Percentiles rank a stretch among this genome's conserved stretches.
Conservation (phyloP, 2,113 vertebrate species). For the Promerops cafer region DNA sequence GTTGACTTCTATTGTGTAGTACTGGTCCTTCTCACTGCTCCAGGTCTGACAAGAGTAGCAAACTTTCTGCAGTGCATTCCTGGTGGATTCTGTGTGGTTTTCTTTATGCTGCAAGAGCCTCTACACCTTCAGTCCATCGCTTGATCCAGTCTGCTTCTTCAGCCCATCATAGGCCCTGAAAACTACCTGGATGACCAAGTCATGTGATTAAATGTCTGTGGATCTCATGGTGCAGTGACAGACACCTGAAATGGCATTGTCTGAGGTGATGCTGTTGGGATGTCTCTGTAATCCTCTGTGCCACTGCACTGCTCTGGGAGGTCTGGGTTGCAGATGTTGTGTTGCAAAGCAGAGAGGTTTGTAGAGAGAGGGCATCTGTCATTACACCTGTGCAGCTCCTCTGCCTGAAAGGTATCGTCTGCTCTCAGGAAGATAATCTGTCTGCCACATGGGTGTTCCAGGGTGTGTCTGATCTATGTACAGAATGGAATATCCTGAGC, state of each 20-base stretch:
- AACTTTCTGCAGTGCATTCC: background rate
- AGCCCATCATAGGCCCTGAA: background rate
- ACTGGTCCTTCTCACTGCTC: background rate
- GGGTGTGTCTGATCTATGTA: background rate
- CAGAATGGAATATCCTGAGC: background rate
- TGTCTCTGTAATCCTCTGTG: background rate
- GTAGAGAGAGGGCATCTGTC: background rate
- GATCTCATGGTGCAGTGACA: background rate
- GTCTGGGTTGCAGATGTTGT: background rate
- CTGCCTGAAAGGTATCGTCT: background rate
- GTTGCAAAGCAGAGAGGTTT: background rate
- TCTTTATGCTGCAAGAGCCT: background rate
- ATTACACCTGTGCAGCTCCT: background rate
- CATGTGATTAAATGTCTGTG: background rate
- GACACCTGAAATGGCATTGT: background rate
- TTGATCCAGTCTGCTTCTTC: background rate
- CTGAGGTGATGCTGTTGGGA: background rate
- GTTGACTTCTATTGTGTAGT: background rate
- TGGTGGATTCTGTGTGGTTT: background rate
- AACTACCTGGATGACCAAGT: background rate
- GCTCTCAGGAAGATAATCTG: background rate
- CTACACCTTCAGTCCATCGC: background rate
- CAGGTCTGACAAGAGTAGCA: background rate
- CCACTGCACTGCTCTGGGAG: background rate
- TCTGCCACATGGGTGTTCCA: background rate